Conservation (phyloP, 2,888 invertebrate genomes). For the Harmothoe impar region DNA sequence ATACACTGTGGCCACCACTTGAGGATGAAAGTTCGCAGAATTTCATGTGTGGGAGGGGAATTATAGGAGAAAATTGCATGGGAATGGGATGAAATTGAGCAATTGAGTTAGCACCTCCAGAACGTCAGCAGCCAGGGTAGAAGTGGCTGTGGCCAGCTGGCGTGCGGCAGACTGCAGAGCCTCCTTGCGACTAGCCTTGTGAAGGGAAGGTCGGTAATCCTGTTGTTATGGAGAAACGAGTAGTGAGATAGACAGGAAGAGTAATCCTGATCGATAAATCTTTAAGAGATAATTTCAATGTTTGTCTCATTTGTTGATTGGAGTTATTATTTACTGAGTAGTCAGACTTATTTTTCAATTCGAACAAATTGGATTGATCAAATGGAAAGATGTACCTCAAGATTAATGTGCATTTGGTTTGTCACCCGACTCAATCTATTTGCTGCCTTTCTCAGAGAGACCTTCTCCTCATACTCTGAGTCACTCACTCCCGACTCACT, state of each 20-base stretch:
- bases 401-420: constrained; percentile 15
- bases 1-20: not conserved
- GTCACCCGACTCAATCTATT: constrained; percentile 33
- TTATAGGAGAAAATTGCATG: not conserved
- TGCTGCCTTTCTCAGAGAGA: constrained; percentile 45
- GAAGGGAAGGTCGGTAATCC: not conserved
- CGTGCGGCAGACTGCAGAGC: constrained; percentile 41
- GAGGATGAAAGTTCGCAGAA: not conserved
- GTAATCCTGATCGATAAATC: no score
- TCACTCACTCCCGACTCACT: constrained; percentile 45
- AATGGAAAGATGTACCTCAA: constrained; percentile 12
- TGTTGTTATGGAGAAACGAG: not conserved
- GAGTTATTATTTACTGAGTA: no score
- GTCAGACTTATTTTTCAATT: no score
- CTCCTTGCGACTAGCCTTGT: not conserved
- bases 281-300: no score
- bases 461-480: constrained; percentile 42
- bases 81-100: not conserved
- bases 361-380: no score
- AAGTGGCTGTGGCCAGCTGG: constrained; percentile 28
- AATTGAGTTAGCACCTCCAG: constrained; percentile 6
- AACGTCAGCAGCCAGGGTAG: constrained; percentile 43
- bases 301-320: no score
- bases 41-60: not conserved
- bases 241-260: not conserved